Conservation (phyloP, 2,797 vertebrate species). For the Oreochromis mossambicus region DNA sequence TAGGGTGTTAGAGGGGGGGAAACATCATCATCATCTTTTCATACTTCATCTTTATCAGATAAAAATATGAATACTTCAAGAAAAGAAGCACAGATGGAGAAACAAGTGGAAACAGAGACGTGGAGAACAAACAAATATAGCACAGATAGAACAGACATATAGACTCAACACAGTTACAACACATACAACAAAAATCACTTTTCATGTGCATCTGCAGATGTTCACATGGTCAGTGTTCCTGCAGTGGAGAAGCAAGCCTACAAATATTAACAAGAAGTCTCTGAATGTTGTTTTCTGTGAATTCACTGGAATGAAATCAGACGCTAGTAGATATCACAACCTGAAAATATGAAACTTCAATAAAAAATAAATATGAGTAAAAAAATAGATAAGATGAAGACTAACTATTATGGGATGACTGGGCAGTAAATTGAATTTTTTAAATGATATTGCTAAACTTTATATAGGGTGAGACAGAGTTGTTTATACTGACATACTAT, state of each 20-base stretch:
- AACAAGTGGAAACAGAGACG: constrained; percentile 8
- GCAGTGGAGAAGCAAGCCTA: neutral
- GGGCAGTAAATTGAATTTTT: neutral
- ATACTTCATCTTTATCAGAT: constrained; percentile 31
- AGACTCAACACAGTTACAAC: neutral
- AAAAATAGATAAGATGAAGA: neutral
- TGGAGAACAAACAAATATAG: neutral
- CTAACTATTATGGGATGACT: neutral
- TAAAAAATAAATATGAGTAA: neutral
- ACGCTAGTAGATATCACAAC: no score
- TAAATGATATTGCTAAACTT: neutral
- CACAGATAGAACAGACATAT: neutral
- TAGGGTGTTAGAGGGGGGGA: neutral
- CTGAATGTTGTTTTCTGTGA: neutral
- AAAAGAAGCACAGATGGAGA: constrained; percentile 9
- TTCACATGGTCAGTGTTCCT: neutral
- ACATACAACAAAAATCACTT: neutral
- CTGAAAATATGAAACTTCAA: neutral
- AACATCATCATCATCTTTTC: neutral
- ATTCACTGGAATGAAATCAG: neutral
- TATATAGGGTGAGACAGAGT: neutral
- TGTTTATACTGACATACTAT: neutral
- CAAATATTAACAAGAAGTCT: neutral
- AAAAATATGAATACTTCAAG: constrained; percentile 32
- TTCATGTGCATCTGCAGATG: neutral